Evolutionary conservation across 2,797 vertebrate genomes (phyloP).

Genomic region (Geotrypetes seraphini): DNA sequence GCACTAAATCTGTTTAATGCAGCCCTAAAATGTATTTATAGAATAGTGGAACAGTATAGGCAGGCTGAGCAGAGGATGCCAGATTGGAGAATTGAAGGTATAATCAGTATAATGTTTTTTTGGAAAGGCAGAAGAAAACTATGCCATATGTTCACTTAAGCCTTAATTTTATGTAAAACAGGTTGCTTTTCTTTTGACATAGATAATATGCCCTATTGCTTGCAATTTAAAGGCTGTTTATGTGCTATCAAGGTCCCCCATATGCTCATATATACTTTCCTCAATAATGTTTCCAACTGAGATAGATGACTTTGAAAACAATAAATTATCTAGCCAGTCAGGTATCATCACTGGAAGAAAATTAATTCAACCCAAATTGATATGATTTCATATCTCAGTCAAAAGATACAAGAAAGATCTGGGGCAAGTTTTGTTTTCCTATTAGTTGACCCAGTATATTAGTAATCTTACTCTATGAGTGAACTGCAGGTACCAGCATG

Average conservation of each 20-base stretch:
- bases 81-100: slow-evolving; percentile 87
- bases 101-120: slow-evolving; percentile 75
- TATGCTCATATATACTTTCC: slow-evolving; percentile 26
- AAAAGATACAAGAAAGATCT: not conserved
- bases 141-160: slow-evolving; percentile 72
- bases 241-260: slow-evolving; percentile 44
- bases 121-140: slow-evolving; percentile 70
- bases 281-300: slow-evolving; percentile 45
- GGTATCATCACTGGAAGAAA: slow-evolving; percentile 13
- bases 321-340: slow-evolving; percentile 11
- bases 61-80: slow-evolving; percentile 75
- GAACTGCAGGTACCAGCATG: too few relatives aligned
- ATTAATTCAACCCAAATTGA: too few relatives aligned
- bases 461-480: too few relatives aligned
- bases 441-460: too few relatives aligned
- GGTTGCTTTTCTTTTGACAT: slow-evolving; percentile 59
- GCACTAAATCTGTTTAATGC: slow-evolving; percentile 83
- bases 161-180: slow-evolving; percentile 68
- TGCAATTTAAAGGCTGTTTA: slow-evolving; percentile 54
- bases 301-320: too few relatives aligned
- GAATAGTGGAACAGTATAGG: slow-evolving; percentile 72
- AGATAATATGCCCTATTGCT: slow-evolving; percentile 61
- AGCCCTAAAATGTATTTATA: slow-evolving; percentile 61
- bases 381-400: not conserved
- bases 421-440: too few relatives aligned